phyloP scores from a whole-genome alignment of 2,888 invertebrate genomes.

The Campaea margaritaria region DNA sequence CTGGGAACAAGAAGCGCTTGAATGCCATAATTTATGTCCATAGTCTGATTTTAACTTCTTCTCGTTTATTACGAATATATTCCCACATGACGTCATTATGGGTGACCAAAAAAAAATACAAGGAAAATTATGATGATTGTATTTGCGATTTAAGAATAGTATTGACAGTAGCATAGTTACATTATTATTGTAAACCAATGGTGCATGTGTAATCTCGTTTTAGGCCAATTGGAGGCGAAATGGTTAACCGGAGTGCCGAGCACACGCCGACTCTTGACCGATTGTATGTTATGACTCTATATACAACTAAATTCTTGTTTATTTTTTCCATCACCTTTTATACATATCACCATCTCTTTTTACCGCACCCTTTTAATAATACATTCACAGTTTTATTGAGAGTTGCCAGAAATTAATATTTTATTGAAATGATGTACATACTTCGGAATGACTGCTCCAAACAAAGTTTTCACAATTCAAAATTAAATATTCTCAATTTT shows the following conservation, averaged over 20 bases:
- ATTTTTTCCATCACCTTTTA: conserved; percentile 35
- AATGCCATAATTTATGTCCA: too few relatives aligned
- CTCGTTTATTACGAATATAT: too few relatives aligned
- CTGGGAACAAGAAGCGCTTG: too few relatives aligned
- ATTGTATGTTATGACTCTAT: conserved; percentile 79
- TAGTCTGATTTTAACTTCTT: too few relatives aligned
- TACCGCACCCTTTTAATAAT: conserved; percentile 33
- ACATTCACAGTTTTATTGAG: conserved; percentile 18
- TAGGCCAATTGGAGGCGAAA: conserved; percentile 83
- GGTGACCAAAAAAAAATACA: too few relatives aligned
- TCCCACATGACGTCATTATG: too few relatives aligned
- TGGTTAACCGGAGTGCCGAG: conserved; percentile 82
- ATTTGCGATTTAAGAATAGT: not conserved
- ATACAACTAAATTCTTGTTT: conserved; percentile 47
- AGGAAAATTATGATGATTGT: too few relatives aligned
- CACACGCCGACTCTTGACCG: conserved; percentile 82
- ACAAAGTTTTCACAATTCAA: not conserved
- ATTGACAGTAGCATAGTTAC: not conserved
- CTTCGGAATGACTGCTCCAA: too few relatives aligned
- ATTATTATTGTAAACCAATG: conserved; percentile 1
- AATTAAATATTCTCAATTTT: not conserved
- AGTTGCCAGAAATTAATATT: conserved; percentile 33
- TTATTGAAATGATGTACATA: not conserved
- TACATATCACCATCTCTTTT: conserved; percentile 26
- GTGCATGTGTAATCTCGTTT: conserved; percentile 70